Evolutionary conservation across 92 coral and sea anemone species (phyloP).

Genomic region (Anthopleura xanthogrammica): DNA sequence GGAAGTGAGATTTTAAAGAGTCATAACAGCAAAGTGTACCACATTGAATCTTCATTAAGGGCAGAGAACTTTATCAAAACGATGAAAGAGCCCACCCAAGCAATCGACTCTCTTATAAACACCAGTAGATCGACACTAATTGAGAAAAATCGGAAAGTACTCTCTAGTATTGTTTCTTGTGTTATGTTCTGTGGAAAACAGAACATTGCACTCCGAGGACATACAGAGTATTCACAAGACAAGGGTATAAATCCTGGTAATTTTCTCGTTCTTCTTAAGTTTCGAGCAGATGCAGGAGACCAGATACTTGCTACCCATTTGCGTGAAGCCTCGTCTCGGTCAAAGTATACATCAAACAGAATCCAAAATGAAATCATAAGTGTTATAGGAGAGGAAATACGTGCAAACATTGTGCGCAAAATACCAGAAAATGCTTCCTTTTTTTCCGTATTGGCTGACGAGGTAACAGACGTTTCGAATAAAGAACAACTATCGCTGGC

Average conservation of each 20-base stretch:
- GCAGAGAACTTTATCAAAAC: too few species aligned
- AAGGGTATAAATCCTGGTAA: conserved; percentile 27
- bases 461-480: conserved; percentile 49
- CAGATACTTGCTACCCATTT: conserved; percentile 20
- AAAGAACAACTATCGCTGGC: conserved; percentile 43
- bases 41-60: too few species aligned
- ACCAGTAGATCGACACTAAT: too few species aligned
- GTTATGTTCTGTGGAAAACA: conserved; percentile 9
- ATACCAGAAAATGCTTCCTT: conserved; percentile 20
- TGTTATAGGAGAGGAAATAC: conserved; percentile 21
- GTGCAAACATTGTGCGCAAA: conserved; percentile 35
- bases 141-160: conserved; percentile 15
- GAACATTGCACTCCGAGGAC: conserved; percentile 12
- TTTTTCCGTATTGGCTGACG: conserved; percentile 48
- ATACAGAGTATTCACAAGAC: neutral
- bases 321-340: too few species aligned
- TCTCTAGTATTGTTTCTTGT: conserved; percentile 20
- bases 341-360: conserved; percentile 31
- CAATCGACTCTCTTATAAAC: too few species aligned
- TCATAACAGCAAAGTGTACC: too few species aligned
- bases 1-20: too few species aligned
- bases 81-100: too few species aligned
- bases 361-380: conserved; percentile 36
- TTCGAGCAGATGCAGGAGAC: conserved; percentile 32
- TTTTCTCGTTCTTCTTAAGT: conserved; percentile 22